phyloP scores from a whole-genome alignment of 2,113 vertebrate genomes.

The Amblyopsis rosae region DNA sequence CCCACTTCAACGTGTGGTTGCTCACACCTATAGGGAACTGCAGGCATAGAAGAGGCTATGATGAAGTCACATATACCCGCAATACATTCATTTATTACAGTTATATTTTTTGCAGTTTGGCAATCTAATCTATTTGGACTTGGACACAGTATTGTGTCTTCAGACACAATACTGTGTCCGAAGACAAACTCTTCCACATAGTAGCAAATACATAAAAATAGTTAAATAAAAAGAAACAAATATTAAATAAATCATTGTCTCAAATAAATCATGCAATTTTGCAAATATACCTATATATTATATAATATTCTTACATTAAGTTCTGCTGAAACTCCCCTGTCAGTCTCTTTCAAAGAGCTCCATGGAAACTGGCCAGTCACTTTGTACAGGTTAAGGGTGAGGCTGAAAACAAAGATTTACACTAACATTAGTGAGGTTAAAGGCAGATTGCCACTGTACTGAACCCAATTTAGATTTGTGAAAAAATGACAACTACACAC shows the following conservation, averaged over 20 bases:
- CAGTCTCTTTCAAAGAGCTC: constrained; percentile 96
- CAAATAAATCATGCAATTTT: background rate
- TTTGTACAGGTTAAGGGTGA: constrained; percentile 93
- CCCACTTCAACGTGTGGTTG: constrained; percentile 92
- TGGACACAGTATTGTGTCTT: no score
- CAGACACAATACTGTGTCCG: no score
- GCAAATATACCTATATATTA: background rate
- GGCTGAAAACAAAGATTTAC: constrained; percentile 70
- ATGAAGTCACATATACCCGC: background rate
- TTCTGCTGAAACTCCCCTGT: constrained; percentile 89
- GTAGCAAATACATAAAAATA: no score
- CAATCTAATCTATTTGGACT: no score
- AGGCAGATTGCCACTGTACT: background rate
- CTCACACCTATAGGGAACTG: constrained; percentile 92
- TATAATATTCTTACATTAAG: constrained; percentile 80
- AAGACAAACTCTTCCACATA: no score
- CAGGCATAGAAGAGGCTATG: constrained; percentile 2
- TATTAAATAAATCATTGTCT: background rate
- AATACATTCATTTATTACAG: no score
- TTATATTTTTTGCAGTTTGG: no score
- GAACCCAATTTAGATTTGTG: background rate
- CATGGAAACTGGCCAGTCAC: constrained; percentile 96
- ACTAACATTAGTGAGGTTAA: background rate
- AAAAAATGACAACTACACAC: no score
- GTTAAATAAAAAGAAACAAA: no score